Evolutionary conservation across 2,888 invertebrate species (phyloP).

Genomic region (Synergus japonicus): DNA sequence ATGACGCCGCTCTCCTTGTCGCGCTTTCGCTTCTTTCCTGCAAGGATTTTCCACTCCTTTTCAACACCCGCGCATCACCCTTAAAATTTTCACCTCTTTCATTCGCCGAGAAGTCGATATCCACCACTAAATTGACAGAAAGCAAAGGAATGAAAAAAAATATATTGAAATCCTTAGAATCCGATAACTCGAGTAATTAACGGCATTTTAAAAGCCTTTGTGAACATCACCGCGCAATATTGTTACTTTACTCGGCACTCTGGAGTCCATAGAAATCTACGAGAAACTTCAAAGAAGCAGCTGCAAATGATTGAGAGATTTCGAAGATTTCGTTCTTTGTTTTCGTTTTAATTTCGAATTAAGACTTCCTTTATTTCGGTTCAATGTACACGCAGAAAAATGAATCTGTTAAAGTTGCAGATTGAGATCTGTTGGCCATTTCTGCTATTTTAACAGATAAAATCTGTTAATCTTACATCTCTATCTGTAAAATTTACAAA

Average conservation of each 20-base stretch:
- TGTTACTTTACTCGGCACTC: neutral
- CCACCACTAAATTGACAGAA: slow-evolving; percentile 21
- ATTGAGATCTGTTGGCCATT: too few species aligned
- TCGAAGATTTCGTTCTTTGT: neutral
- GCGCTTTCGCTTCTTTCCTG: slow-evolving; percentile 18
- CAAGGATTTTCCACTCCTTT: slow-evolving; percentile 13
- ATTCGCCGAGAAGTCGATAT: slow-evolving; percentile 13
- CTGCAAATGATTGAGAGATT: neutral
- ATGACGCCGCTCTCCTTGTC: slow-evolving; percentile 21
- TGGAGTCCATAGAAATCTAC: neutral
- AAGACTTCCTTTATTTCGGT: neutral
- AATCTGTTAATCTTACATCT: too few species aligned
- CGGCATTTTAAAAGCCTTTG: slow-evolving; percentile 19
- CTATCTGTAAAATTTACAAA: too few species aligned
- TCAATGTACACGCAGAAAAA: neutral
- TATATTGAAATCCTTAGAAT: neutral
- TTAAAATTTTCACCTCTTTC: slow-evolving; percentile 14
- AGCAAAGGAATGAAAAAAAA: slow-evolving; percentile 19
- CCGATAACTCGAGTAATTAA: slow-evolving; percentile 36
- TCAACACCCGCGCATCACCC: neutral
- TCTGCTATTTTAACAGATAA: too few species aligned
- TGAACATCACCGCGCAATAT: neutral
- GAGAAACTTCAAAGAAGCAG: neutral
- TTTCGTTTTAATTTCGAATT: neutral
- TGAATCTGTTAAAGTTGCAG: too few species aligned